Evolutionary conservation across 2,797 vertebrate genomes (phyloP).

Genomic region (Eutrigla gurnardus): DNA sequence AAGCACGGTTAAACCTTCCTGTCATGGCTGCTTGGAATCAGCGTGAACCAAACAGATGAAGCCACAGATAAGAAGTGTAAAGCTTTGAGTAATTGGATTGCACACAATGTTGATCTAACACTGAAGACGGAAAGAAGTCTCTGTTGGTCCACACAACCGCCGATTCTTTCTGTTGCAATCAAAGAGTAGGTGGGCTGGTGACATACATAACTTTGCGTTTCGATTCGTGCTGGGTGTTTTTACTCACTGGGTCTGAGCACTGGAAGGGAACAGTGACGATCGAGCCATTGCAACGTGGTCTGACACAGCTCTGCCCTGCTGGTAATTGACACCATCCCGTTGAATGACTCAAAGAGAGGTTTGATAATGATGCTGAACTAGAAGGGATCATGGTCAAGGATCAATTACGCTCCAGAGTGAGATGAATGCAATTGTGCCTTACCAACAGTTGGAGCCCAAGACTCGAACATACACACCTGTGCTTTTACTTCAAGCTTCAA

Average conservation of each 20-base stretch:
- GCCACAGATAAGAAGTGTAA: conserved; percentile 9
- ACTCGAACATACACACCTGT: not conserved
- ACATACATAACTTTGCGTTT: not conserved
- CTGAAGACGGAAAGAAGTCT: not conserved
- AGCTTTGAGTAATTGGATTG: not conserved
- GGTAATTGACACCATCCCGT: conserved; percentile 89
- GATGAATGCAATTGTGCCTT: not conserved
- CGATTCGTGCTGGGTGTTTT: not conserved
- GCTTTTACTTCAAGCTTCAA: not conserved
- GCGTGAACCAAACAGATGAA: conserved; percentile 12
- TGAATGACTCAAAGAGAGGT: conserved; percentile 97
- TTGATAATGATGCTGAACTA: conserved; percentile 98
- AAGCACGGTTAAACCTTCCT: conserved; percentile 11
- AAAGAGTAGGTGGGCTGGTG: not conserved
- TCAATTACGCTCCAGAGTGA: conserved; percentile 9
- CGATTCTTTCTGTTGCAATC: not conserved
- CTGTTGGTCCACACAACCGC: not conserved
- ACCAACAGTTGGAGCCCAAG: not conserved
- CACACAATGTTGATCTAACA: not conserved
- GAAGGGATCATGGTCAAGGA: conserved; percentile 79
- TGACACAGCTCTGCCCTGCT: conserved; percentile 90
- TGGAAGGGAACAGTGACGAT: conserved; percentile 92
- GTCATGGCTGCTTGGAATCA: not conserved
- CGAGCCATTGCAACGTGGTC: conserved; percentile 92
- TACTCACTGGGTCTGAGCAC: conserved; percentile 94